Evolutionary conservation across 2,797 vertebrate species (phyloP).

Genomic region (Rhinatrema bivittatum): DNA sequence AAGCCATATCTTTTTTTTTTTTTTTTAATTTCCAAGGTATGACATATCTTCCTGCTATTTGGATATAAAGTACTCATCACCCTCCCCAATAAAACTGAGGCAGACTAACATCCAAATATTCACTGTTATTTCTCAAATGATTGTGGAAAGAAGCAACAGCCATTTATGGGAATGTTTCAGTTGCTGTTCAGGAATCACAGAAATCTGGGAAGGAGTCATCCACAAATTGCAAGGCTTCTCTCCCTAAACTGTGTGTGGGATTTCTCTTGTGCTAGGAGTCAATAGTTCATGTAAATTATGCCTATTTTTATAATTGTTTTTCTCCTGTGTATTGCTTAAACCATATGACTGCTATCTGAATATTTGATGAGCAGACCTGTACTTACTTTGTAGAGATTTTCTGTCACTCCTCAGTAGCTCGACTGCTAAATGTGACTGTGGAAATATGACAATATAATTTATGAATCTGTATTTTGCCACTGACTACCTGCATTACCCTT

Average conservation of each 20-base stretch:
- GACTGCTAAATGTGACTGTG: no score
- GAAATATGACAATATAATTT: no score
- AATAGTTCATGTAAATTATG: not conserved
- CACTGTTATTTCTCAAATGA: not conserved
- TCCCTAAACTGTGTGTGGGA: not conserved
- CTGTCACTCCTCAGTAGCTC: no score
- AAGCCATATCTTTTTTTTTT: no score
- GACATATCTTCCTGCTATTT: no score
- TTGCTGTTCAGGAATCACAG: slow-evolving; percentile 1
- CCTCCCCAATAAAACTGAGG: not conserved
- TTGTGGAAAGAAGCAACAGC: slow-evolving; percentile 1
- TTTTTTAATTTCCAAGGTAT: no score
- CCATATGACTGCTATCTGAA: not conserved
- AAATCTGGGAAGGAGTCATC: slow-evolving; percentile 11
- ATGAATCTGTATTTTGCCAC: no score
- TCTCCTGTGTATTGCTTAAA: not conserved
- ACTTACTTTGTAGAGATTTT: no score
- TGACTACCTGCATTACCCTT: no score
- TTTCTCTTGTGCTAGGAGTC: not conserved
- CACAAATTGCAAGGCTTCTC: not conserved
- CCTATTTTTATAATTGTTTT: not conserved
- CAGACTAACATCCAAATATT: not conserved
- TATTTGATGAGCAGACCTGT: not conserved
- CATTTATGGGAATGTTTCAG: slow-evolving; percentile 10
- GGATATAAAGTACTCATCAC: not conserved